Conservation (phyloP, 1,140 invertebrate genomes). For the Lanistes nyassanus region DNA sequence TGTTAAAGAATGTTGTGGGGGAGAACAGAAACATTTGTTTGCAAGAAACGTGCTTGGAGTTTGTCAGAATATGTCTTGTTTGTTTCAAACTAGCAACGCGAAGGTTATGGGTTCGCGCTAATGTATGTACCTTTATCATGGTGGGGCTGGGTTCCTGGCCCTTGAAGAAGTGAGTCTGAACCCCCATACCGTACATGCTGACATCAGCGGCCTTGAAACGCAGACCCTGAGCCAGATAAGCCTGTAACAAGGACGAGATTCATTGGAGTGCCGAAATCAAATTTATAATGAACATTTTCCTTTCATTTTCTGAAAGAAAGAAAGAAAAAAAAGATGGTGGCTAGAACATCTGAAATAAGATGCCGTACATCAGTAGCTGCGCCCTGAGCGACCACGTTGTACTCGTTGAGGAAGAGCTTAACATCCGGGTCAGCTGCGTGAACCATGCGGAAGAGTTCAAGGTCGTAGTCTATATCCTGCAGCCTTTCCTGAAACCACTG, state of each 20-base stretch:
- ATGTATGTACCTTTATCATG: conserved; percentile 6
- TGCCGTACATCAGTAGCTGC: background rate
- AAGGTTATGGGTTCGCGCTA: no score
- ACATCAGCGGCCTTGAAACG: conserved; percentile 11
- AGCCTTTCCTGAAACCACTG: conserved; percentile 40
- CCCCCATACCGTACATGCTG: conserved; percentile 16
- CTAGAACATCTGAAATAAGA: no score
- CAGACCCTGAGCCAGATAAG: conserved; percentile 2
- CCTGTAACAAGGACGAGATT: background rate
- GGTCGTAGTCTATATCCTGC: conserved; percentile 35
- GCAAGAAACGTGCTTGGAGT: no score
- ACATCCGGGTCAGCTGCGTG: conserved; percentile 37
- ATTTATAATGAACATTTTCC: no score
- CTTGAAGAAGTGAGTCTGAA: conserved; percentile 3
- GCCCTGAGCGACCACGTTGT: conserved; percentile 35
- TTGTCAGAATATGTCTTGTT: no score
- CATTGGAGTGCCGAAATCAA: no score
- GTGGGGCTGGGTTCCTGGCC: conserved; percentile 14
- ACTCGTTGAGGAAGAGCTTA: conserved; percentile 56
- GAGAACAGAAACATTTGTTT: no score
- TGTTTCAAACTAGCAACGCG: no score
- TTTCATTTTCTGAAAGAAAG: no score
- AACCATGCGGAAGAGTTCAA: conserved; percentile 46
- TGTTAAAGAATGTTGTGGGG: no score
- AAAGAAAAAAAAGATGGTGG: no score